Evolutionary conservation across 2,113 vertebrate species (phyloP).

Genomic region (Zingel zingel): DNA sequence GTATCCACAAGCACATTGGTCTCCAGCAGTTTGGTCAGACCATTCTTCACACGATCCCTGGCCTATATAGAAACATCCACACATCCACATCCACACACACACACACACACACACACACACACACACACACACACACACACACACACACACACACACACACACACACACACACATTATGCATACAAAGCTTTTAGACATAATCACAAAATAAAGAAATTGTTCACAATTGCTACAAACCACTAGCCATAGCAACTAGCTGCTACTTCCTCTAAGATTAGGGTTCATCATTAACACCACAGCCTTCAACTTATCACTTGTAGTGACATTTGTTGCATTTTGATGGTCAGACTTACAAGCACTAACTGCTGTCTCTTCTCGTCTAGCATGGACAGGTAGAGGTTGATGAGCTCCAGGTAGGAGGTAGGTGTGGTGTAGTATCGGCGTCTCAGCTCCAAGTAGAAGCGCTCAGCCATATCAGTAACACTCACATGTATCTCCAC

Average conservation of each 20-base stretch:
- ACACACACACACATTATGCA: background rate
- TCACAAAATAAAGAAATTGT: background rate
- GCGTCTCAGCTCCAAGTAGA: constrained; percentile 86
- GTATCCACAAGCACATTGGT: constrained; percentile 88
- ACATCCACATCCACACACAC: too few relatives aligned
- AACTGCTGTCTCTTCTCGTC: constrained; percentile 85
- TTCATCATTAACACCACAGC: background rate
- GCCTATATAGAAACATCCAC: constrained; percentile 77
- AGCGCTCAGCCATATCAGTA: constrained; percentile 86
- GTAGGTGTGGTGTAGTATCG: constrained; percentile 90
- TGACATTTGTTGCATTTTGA: background rate
- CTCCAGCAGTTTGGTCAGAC: constrained; percentile 88
- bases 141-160: too few relatives aligned
- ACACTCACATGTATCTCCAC: constrained; percentile 89
- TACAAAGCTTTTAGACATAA: background rate
- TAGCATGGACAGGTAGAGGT: constrained; percentile 89
- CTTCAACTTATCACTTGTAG: background rate
- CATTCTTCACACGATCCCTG: constrained; percentile 88
- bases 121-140: too few relatives aligned
- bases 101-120: too few relatives aligned
- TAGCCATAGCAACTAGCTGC: background rate
- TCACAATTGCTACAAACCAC: background rate
- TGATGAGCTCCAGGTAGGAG: constrained; percentile 92
- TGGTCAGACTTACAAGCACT: constrained; percentile 77
- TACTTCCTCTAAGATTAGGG: background rate